Base-by-base conservation (phyloP, 2,797 vertebrate genomes). In the Channa striata region DNA sequence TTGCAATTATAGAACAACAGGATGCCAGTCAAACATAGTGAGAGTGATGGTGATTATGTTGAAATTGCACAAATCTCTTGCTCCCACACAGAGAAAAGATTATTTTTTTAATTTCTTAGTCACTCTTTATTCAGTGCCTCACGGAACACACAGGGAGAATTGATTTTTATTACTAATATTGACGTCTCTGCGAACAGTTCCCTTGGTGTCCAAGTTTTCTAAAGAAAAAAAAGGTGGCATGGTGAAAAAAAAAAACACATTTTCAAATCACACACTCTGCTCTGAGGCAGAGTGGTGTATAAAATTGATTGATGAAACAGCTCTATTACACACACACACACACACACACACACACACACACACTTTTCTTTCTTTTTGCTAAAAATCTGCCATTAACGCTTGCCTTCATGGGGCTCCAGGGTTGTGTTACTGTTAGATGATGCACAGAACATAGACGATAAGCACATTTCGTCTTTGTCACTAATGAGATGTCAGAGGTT, bases 381-480 rank as follows among this genome's bases (percentile, higher is more conserved):
- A 52, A 68, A 75, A 44, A n/a, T 10, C 25, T 25, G 59, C 7
- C 52, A 59, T 46, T 25, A 49, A 36, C 9, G 2, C 42, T 47
- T 62, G 19, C 47, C 39, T 64, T 63, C 23, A 3, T 57, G 14
- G 53, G 21, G 21, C 44, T 49, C 21, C 20, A 47, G 13, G 19
- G 44, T 36, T 34, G n/a, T 57, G 64, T 50, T 42, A 19, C 57
- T 57, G 58, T 36, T 36, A 34, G 17, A 40, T 59, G 54, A 33
- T 20, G 23, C 48, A 62, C 37, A 25, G 11, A 74, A 40, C n/a
- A 42, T 40, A 23, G 13, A 75, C 43, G 78, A 64, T 40, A 47
- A 65, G 58, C 25, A 60, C 33, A 69, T 68, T 74, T 72, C 61
- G 64, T 80, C 61, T 79, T 68, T 64, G 68, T 74, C 63, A 25